These are phyloP conservation scores for Temnothorax unifasciatus DNA, from an alignment of 2,888 invertebrate species.

Conservation along the genomic window DNA sequence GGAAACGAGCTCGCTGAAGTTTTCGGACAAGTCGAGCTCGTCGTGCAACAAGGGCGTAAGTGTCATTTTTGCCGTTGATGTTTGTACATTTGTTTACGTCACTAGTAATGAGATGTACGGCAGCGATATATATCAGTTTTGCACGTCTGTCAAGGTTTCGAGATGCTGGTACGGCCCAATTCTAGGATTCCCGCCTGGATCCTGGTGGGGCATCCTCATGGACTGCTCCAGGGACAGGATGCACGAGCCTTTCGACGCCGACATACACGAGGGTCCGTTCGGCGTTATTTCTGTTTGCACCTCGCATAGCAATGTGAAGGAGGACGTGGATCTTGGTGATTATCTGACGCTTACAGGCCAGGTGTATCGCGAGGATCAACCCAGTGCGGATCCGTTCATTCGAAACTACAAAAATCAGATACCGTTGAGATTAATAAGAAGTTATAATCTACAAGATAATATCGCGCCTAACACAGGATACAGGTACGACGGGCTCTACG, in stretches of 20 bases:
- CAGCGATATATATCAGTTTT: not conserved
- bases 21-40: slow-evolving; percentile 34
- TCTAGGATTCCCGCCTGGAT: slow-evolving; percentile 79
- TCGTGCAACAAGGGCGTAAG: slow-evolving; percentile 63
- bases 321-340: slow-evolving; percentile 83
- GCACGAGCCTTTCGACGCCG: slow-evolving; percentile 80
- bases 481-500: slow-evolving; percentile 83
- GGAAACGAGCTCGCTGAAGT: slow-evolving; percentile 61
- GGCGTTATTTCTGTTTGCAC: slow-evolving; percentile 83
- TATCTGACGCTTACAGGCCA: slow-evolving; percentile 81
- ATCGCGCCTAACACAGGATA: slow-evolving; percentile 84
- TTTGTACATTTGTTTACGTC: not conserved
- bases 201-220: slow-evolving; percentile 85
- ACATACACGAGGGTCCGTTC: slow-evolving; percentile 80
- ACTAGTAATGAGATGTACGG: not conserved
- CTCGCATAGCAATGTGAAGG: slow-evolving; percentile 72
- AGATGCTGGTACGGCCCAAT: slow-evolving; percentile 80
- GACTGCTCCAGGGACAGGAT: slow-evolving; percentile 83
- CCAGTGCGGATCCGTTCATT: slow-evolving; percentile 76
- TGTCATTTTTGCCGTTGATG: not conserved
- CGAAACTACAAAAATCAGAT: slow-evolving; percentile 80
- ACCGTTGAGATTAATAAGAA: slow-evolving; percentile 82
- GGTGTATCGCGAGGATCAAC: slow-evolving; percentile 47
- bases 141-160: slow-evolving; percentile 61
- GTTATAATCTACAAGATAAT: slow-evolving; percentile 80